phyloP scores from a whole-genome alignment of 2,888 invertebrate genomes.

The Tetranychus piercei region DNA sequence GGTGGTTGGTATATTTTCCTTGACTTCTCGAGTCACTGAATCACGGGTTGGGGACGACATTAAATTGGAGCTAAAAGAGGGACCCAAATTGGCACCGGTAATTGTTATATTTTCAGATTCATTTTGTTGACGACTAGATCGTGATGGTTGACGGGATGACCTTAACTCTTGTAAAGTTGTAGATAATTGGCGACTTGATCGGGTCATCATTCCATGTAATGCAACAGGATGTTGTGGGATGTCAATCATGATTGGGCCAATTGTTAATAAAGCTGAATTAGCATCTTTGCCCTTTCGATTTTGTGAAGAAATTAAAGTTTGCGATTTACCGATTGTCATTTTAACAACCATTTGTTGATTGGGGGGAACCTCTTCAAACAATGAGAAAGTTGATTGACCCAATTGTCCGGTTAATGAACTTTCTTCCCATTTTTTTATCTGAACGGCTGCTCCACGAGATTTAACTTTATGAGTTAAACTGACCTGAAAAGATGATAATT shows the following conservation, averaged over 20 bases:
- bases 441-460: slow-evolving; percentile 30
- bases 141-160: slow-evolving; percentile 26
- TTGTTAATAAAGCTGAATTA: slow-evolving; percentile 58
- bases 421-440: slow-evolving; percentile 29
- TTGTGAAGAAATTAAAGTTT: slow-evolving; percentile 70
- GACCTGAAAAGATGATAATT: slow-evolving; percentile 75
- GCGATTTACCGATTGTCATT: slow-evolving; percentile 74
- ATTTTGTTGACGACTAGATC: slow-evolving; percentile 20
- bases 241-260: slow-evolving; percentile 77
- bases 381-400: slow-evolving; percentile 72
- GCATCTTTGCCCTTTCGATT: slow-evolving; percentile 54
- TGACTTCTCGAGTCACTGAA: slow-evolving; percentile 18
- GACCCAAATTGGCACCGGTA: neutral
- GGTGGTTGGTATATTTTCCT: slow-evolving; percentile 24
- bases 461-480: slow-evolving; percentile 77
- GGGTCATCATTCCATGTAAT: slow-evolving; percentile 90
- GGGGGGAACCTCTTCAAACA: slow-evolving; percentile 73
- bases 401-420: slow-evolving; percentile 54
- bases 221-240: slow-evolving; percentile 97
- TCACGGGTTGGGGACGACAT: neutral
- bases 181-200: slow-evolving; percentile 77
- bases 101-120: slow-evolving; percentile 17
- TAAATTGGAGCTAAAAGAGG: neutral
- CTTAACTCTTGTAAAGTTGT: slow-evolving; percentile 59
- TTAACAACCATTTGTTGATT: slow-evolving; percentile 78